These are phyloP conservation scores for Frankliniella intonsa DNA, from an alignment of 2,888 invertebrate species.

Conservation along the genomic window DNA sequence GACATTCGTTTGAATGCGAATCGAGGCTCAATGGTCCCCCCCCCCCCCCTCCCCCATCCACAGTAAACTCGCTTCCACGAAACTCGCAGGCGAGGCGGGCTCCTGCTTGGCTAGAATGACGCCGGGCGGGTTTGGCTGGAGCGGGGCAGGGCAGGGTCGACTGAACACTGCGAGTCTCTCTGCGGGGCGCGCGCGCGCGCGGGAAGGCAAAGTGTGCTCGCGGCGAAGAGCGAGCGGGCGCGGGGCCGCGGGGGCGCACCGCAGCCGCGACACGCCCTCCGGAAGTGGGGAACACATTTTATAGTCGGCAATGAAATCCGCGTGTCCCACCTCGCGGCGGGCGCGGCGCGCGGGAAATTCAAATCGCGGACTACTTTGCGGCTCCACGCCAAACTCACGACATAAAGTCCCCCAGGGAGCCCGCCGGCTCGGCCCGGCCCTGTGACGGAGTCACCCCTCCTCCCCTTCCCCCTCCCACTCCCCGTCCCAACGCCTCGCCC, in stretches of 20 bases:
- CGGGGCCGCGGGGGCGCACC: background rate
- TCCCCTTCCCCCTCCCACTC: background rate
- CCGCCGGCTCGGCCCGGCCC: background rate
- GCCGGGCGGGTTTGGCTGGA: too few species aligned
- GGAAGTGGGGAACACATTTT: slow-evolving; percentile 15
- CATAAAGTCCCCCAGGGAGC: slow-evolving; percentile 21
- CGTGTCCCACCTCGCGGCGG: background rate
- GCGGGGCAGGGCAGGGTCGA: too few species aligned
- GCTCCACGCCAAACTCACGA: slow-evolving; percentile 18
- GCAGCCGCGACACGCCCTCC: background rate
- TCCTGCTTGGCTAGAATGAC: too few species aligned
- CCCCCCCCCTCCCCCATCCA: too few species aligned
- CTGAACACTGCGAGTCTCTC: background rate
- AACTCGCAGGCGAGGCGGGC: too few species aligned
- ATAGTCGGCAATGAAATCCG: slow-evolving; percentile 22
- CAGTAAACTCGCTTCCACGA: too few species aligned
- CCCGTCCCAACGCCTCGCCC: background rate
- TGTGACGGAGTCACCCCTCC: background rate
- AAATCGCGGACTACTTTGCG: slow-evolving; percentile 24
- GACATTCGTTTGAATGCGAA: too few species aligned
- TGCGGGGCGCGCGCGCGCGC: background rate
- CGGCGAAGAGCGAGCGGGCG: background rate
- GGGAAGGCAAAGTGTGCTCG: background rate
- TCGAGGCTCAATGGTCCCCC: too few species aligned
- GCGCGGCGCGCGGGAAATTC: slow-evolving; percentile 14